Percentiles rank a stretch among this genome's conserved stretches.
These are phyloP conservation scores for Diarsia mendica DNA, from an alignment of 2,888 invertebrate species.

Conservation along the genomic window DNA sequence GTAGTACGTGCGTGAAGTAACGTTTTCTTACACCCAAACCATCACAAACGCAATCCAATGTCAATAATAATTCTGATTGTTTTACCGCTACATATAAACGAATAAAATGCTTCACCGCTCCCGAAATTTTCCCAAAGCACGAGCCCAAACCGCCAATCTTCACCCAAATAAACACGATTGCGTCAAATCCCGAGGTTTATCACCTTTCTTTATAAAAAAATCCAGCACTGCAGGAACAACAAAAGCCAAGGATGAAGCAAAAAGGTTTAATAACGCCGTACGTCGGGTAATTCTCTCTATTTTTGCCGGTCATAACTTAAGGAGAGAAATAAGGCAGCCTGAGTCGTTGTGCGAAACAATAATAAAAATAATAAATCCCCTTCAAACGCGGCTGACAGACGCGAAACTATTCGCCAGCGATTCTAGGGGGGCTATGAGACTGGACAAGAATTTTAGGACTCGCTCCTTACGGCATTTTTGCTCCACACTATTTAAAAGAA, in stretches of 20 bases:
- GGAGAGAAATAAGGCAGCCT: conserved; percentile 77
- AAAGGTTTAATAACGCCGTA: conserved; percentile 76
- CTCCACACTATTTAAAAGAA: background rate
- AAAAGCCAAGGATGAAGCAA: conserved; percentile 70
- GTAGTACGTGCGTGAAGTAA: background rate
- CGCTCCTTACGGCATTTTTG: background rate
- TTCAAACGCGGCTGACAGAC: conserved; percentile 88
- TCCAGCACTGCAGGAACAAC: conserved; percentile 63
- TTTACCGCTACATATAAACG: conserved; percentile 14
- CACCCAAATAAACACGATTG: conserved; percentile 56
- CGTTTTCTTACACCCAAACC: background rate
- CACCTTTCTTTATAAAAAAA: conserved; percentile 66
- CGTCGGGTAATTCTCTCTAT: conserved; percentile 72
- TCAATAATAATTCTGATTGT: conserved; percentile 12
- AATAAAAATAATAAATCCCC: conserved; percentile 90
- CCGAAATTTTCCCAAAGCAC: conserved; percentile 28
- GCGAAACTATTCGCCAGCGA: conserved; percentile 87
- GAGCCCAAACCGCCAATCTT: conserved; percentile 44
- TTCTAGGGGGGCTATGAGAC: conserved; percentile 67
- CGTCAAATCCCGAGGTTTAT: conserved; percentile 58
- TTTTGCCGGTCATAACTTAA: conserved; percentile 80
- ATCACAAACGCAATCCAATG: background rate
- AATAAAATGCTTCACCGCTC: conserved; percentile 21
- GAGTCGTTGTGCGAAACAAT: conserved; percentile 85
- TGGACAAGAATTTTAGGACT: background rate